Base-by-base conservation (phyloP, 2,797 vertebrate species). In the Lithobates pipiens region DNA sequence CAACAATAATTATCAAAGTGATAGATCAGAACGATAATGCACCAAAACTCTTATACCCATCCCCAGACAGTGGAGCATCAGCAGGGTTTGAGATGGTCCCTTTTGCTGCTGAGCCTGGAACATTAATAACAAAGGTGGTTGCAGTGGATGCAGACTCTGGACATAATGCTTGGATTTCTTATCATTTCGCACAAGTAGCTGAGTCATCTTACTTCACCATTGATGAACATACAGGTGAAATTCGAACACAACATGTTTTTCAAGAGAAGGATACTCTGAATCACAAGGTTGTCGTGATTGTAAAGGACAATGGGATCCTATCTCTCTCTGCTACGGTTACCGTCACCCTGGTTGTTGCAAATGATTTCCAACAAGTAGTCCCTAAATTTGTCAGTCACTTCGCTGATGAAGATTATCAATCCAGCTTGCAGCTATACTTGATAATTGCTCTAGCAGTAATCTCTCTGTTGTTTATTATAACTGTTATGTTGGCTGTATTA, bases 381-480 rank as follows among this genome's bases (percentile, higher is more conserved):
- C 89, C 90, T 0, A 90, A 91, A 50, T 71, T 92, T 23, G 73
- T 10, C 21, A 90, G 72, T 27, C 71, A 86, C 1, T 61, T 44
- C 0, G 83, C 44, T 11, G 13, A 89, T 23, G 46, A 88, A n/a
- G 87, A 88, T 7, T 13, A 78, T 8, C 83, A 77, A 57, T 70
- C 81, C 1, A 84, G 90, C 15, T 65, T 90, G 16, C 76, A 88
- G 23, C 80, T 92, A 42, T 91, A 88, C n/a, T 54, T 91, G 23
- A 42, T 89, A 7, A 29, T 90, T 29, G 46, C 80, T 21, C 82
- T 93, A 90, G 94, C 93, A 0, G 85, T 89, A 0, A 92, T 95
- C 1, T 94, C 93, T 50, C 93, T 92, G 4, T 54, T 95, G 65
- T 95, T 95, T 57, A 76, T 85, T 68, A 39, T 85, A 46, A 85